Base-by-base conservation (phyloP, 2,113 vertebrate genomes). In the Halichoerus grypus region DNA sequence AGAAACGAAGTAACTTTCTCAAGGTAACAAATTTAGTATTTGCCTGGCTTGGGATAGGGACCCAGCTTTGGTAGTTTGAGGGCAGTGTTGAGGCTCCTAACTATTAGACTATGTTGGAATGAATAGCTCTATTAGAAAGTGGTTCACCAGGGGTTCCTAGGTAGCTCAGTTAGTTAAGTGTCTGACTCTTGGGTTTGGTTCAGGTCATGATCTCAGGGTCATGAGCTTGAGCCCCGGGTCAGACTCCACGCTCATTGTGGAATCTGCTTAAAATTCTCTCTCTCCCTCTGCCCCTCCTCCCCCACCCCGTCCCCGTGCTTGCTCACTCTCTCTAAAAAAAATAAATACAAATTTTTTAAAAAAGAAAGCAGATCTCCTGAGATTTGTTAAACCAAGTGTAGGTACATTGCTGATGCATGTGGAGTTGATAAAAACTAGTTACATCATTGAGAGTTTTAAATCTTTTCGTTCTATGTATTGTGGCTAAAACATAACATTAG, bases 61-160 rank as follows among this genome's bases (percentile, higher is more conserved):
- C 51, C 31, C 1, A 22, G 18, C 39, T 28, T 61, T 51, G 28
- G 8, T 8, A 26, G 16, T 49, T 31, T 33, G 33, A 63, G 26
- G 69, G 26, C 12, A 24, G 12, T 61, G 42, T 2, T 42, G 8
- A 93, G 31, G 16, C 24, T 49, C 59, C 74, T 49, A 31, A 36
- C 31, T 15, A 22, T 5, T 42, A 1, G 1, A 36, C 1, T 42
- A 1, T n/a, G 13, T 0, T 28, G 8, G 10, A 77, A 14, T 16
- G 24, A 46, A 13, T 3, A 71, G 18, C 61, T 93, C 53, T 42
- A 1, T 42, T 18, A 67, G 15, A 72, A 84, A 46, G 15, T 63
- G 9, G 79, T 4, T 69, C 18, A 69, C 18, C 67, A 69, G n/a
- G 18, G 67, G 67, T 8, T 36, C 18, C 33, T 36, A 18, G 67